Conservation (phyloP, 2,113 vertebrate genomes). For the Stigmatopora nigra region DNA sequence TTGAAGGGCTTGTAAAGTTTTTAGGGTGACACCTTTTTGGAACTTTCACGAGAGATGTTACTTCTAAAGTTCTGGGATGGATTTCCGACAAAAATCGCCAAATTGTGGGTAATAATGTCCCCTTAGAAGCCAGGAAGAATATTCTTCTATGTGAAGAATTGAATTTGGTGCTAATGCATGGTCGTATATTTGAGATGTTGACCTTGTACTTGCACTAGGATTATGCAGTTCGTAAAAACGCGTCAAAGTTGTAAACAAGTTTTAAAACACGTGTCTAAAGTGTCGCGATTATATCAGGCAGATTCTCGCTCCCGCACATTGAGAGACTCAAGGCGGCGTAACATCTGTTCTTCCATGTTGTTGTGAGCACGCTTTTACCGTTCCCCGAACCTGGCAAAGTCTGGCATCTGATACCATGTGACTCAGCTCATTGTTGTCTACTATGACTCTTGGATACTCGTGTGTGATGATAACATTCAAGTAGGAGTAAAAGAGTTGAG, state of each 20-base stretch:
- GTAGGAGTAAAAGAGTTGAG: not conserved
- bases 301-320: not conserved
- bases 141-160: too few species aligned
- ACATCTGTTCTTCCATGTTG: constrained; percentile 22
- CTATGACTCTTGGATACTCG: constrained; percentile 25
- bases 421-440: constrained; percentile 44
- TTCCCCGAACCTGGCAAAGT: constrained; percentile 3
- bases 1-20: constrained; percentile 13
- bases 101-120: not conserved
- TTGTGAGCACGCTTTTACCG: constrained; percentile 20
- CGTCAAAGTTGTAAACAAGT: constrained; percentile 6
- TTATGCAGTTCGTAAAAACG: constrained; percentile 2
- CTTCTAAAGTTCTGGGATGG: not conserved
- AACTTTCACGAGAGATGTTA: not conserved
- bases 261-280: constrained; percentile 17
- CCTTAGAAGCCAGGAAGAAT: too few species aligned
- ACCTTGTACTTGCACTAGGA: constrained; percentile 1
- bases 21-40: constrained; percentile 11
- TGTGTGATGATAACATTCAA: constrained; percentile 29
- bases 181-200: constrained; percentile 8
- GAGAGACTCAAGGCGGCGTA: not conserved
- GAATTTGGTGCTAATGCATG: not conserved
- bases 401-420: constrained; percentile 43
- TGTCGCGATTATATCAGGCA: constrained; percentile 12
- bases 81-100: not conserved